Conservation (phyloP, 2,888 invertebrate genomes). For the Drosophila prolongata region DNA sequence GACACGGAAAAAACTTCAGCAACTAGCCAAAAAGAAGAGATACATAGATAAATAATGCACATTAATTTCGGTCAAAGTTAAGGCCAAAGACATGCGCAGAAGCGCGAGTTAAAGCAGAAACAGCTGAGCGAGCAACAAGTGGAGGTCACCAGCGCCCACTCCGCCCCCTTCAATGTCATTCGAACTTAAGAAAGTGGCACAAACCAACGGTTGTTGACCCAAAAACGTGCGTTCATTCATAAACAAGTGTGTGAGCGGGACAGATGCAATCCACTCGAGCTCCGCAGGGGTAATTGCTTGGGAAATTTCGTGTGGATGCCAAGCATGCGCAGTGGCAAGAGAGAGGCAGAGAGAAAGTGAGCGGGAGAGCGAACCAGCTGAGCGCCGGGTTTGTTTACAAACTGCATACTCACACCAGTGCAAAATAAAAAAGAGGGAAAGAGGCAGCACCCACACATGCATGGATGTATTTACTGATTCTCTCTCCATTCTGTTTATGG, state of each 20-base stretch:
- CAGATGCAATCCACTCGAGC: conserved; percentile 46
- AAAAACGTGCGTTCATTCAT: conserved; percentile 74
- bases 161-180: conserved; percentile 12
- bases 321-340: conserved; percentile 61
- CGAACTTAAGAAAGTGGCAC: conserved; percentile 84
- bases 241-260: conserved; percentile 59
- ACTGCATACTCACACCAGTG: conserved; percentile 25
- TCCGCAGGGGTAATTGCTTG: conserved; percentile 80
- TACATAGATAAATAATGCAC: conserved; percentile 35
- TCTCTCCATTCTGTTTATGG: conserved; percentile 44
- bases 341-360: conserved; percentile 30
- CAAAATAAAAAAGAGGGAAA: neutral
- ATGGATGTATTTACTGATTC: conserved; percentile 17
- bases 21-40: conserved; percentile 4
- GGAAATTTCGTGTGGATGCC: conserved; percentile 73
- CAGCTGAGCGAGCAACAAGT: conserved; percentile 61
- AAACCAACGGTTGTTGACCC: conserved; percentile 63
- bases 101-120: conserved; percentile 5
- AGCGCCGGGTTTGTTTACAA: conserved; percentile 49
- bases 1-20: conserved; percentile 35
- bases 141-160: conserved; percentile 9
- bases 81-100: conserved; percentile 54
- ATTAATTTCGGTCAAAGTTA: conserved; percentile 64
- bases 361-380: conserved; percentile 2
- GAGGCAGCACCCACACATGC: conserved; percentile 11